Base-by-base conservation (phyloP, 2,888 invertebrate species). In the Troilus luridus region DNA sequence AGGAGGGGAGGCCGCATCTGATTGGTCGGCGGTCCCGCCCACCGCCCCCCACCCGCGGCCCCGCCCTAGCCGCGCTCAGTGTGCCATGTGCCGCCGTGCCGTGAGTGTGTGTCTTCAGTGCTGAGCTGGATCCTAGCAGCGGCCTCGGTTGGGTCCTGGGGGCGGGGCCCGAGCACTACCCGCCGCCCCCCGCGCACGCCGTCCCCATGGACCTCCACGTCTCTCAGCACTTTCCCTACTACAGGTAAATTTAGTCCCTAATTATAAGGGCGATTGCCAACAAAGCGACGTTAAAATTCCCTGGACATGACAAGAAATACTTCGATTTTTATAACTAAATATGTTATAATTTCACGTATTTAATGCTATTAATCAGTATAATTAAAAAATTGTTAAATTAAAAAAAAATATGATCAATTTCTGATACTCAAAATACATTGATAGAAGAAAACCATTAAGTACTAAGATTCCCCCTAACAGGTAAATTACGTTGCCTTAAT, bases 201-300 rank as follows among this genome's bases (percentile, higher is more conserved):
- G 94, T 91, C 94, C 95, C 91, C 96, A 98, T 98, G 98, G 98
- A 98, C 94, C 96, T 98, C 93, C 98, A 98, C 95, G 98, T 98
- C 94, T 97, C 98, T 90, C 98, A 98, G 94, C 97, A 97, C 93
- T 98, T 98, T 94, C 97, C 98, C 92, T 98, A 98, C 95, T 98
- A 98, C 95, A 97, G 98, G 98, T 98, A 94, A 95, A 96, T 41
- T 41, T 64, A 0, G 19, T 8, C 6, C 11, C 12, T 24, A 67
- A 77, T 77, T 58, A 85, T 21, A 11, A 85, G 11, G n/a, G 56
- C 1, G 19, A 19, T 5, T 9, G 24, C 24, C 24, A 0, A 7
- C 19, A 81, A 81, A 81, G 54, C 8, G n/a, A 11, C 9, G 10
- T 0, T 0, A 41, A n/a, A 85, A 56, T 1, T 8, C 1, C n/a